Conservation (phyloP, 2,113 vertebrate species). For the Pseudolaguvia tuberculata region DNA sequence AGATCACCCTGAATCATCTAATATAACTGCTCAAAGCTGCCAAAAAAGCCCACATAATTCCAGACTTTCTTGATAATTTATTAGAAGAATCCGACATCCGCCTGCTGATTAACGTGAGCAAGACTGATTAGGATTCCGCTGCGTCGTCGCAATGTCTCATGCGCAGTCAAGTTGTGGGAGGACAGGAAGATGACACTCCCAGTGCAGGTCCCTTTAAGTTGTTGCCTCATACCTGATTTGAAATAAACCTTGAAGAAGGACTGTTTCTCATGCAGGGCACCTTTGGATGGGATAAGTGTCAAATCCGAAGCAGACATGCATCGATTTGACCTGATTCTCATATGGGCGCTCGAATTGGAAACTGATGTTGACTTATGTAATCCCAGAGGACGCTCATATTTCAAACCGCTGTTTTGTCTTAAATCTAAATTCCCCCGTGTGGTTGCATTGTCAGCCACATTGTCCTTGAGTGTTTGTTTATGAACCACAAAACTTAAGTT, state of each 20-base stretch:
- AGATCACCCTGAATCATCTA: constrained; percentile 1
- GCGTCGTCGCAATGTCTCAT: neutral
- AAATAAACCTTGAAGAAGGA: neutral
- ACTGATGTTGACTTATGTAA: constrained; percentile 2
- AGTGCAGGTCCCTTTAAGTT: neutral
- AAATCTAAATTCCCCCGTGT: neutral
- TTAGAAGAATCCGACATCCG: constrained; percentile 5
- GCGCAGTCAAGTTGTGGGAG: neutral
- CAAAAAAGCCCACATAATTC: constrained; percentile 1
- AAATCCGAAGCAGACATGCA: neutral
- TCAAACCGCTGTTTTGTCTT: neutral
- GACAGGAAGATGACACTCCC: neutral
- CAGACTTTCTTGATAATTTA: neutral
- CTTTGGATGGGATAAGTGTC: neutral
- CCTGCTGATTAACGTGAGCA: neutral
- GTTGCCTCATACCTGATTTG: neutral
- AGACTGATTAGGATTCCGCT: neutral
- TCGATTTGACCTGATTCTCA: neutral
- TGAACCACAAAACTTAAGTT: neutral
- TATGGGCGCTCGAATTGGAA: neutral
- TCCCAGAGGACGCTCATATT: neutral
- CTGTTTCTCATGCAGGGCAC: neutral
- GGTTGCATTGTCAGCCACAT: neutral
- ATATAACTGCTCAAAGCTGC: neutral
- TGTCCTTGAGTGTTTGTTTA: neutral